Conservation (phyloP, 2,888 invertebrate species). For the Drosophila imparisetae region DNA sequence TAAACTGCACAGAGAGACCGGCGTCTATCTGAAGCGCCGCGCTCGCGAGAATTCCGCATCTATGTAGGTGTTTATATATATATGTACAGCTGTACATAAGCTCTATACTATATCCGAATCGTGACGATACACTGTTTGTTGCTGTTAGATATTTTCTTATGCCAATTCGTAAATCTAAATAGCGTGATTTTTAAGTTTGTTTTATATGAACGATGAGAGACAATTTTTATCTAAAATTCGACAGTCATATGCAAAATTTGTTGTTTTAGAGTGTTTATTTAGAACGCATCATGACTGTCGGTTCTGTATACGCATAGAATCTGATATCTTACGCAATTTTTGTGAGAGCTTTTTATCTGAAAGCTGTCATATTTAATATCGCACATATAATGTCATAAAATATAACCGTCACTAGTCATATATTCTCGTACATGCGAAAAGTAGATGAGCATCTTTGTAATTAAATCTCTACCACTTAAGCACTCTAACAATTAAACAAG, state of each 20-base stretch:
- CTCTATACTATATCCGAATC: background rate
- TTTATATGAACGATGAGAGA: background rate
- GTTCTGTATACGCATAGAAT: background rate
- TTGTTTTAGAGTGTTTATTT: background rate
- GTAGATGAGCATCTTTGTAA: background rate
- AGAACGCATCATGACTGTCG: background rate
- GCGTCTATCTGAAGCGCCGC: constrained; percentile 36
- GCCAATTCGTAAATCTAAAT: background rate
- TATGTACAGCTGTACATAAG: background rate
- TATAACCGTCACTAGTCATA: background rate
- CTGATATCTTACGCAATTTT: background rate
- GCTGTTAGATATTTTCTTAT: background rate
- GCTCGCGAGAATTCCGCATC: constrained; percentile 12
- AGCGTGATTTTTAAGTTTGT: background rate
- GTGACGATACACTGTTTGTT: background rate
- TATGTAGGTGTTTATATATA: background rate
- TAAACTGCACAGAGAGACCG: constrained; percentile 60
- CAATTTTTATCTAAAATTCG: background rate
- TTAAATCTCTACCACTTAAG: background rate
- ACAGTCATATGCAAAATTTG: background rate
- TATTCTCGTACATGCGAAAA: background rate
- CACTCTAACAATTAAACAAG: background rate
- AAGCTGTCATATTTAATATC: background rate
- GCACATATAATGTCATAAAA: background rate
- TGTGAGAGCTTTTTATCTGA: background rate